Percentiles rank a stretch among this genome's conserved stretches.
phyloP scores from a whole-genome alignment of 92 coral and sea anemone species.

The Diadumene lineata region DNA sequence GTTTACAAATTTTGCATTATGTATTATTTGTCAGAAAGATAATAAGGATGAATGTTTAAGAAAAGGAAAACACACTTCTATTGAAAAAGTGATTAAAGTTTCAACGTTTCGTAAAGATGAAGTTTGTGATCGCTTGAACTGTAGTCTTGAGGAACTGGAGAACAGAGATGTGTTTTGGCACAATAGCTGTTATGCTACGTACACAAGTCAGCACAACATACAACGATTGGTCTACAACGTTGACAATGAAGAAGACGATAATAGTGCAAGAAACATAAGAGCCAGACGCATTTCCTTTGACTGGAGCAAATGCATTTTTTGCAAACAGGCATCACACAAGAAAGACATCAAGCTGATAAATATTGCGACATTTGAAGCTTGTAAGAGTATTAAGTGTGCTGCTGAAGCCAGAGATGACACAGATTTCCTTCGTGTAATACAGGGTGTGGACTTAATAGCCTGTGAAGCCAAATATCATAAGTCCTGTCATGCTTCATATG shows the following conservation, averaged over 20 bases:
- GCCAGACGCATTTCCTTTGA: constrained; percentile 19
- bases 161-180: constrained; percentile 29
- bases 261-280: not conserved
- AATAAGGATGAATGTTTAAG: not conserved
- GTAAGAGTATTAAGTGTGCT: constrained; percentile 25
- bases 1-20: constrained; percentile 13
- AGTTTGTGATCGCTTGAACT: not conserved
- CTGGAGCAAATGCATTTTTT: constrained; percentile 40
- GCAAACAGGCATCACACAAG: constrained; percentile 20
- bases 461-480: constrained; percentile 48
- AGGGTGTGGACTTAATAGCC: constrained; percentile 42
- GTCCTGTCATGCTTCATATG: constrained; percentile 37
- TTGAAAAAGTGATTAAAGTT: constrained; percentile 2
- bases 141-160: not conserved
- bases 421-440: constrained; percentile 24
- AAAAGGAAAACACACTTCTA: not conserved
- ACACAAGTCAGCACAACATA: constrained; percentile 45
- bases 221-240: not conserved
- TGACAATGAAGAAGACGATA: not conserved
- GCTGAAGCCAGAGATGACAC: constrained; percentile 45
- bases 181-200: constrained; percentile 35
- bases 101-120: no score
- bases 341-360: constrained; percentile 17
- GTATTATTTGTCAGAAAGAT: constrained; percentile 20
- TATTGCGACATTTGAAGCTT: constrained; percentile 29